These are phyloP conservation scores for Cossypha caffra DNA, from an alignment of 2,797 vertebrate genomes.

Conservation along the genomic window DNA sequence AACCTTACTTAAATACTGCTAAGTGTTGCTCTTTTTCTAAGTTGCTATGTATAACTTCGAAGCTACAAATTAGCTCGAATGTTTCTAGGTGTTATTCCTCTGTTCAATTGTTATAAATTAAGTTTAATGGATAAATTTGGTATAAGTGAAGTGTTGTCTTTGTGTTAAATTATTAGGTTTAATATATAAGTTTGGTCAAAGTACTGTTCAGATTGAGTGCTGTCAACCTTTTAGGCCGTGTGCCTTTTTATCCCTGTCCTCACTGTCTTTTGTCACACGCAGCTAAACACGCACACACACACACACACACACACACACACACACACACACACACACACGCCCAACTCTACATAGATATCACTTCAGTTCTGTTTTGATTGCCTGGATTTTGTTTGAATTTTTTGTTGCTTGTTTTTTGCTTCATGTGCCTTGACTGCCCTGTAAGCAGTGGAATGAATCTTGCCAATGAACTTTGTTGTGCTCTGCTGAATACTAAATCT, in stretches of 20 bases:
- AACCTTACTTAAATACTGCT: background rate
- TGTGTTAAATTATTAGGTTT: background rate
- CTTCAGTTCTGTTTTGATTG: background rate
- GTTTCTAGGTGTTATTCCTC: background rate
- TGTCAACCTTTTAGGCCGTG: background rate
- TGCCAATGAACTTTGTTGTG: accelerated
- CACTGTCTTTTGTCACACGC: background rate
- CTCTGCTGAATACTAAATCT: background rate
- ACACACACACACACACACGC: background rate
- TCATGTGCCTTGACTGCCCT: background rate
- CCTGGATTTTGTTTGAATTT: background rate
- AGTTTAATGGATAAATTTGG: background rate
- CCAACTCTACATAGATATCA: accelerated
- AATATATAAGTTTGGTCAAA: background rate
- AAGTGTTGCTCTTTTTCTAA: background rate
- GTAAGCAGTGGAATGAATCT: background rate
- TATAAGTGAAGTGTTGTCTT: background rate
- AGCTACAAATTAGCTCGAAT: background rate
- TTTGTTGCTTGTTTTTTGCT: background rate
- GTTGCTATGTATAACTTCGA: background rate
- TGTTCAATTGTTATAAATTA: background rate
- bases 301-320: background rate
- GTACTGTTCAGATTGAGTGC: background rate
- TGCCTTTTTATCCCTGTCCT: background rate
- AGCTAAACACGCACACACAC: background rate